Base-by-base conservation (phyloP, 2,888 invertebrate genomes). In the Odontocolon sp. region DNA sequence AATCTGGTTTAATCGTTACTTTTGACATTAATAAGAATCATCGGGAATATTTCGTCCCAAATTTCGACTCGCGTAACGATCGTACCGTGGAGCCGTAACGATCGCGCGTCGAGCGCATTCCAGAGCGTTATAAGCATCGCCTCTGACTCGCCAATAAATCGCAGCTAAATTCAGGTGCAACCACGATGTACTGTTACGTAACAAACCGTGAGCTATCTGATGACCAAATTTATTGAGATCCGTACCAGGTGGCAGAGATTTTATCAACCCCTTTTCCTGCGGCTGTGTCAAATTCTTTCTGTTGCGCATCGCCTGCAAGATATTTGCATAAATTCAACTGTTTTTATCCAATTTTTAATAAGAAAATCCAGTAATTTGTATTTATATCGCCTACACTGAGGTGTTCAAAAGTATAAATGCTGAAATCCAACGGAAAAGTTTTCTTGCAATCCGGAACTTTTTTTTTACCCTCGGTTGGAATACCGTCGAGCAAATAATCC, bases 91-190 rank as follows among this genome's bases (percentile, higher is more conserved):
- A 63, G 95, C 94, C 90, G 93, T 94, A 88, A 95, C 94, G 64
- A 96, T 92, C 23, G 96, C 95, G 73, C 95, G 91, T 33, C 96
- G 92, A 70, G 94, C 92, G 90, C 96, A 96, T 85, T 96, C 96
- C 63, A 96, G 90, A n/a, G 96, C 95, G 83, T 94, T 94, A n/a
- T 93, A 92, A 0, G 95, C 94, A 85, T 95, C 93, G 9, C 96
- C 96, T 84, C 93, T 92, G 0, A 94, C 93, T 80, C 96, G 91
- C 96, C 96, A 96, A 90, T 94, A 96, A 81, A 95, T 92, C 1
- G 95, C 93, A 31, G 95, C 96, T 90, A 96, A 92, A 87, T 96
- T 95, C 85, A 95, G 94, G 86, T 96, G 93, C 31, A 96, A 89
- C 96, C 96, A 96, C 0, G 95, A 96, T 0, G 95, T 93, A 64